A percentile compares a stretch with the other conserved stretches of the same genome.
phyloP scores from a whole-genome alignment of 2,113 vertebrate species.

The Cranoglanis bouderius region DNA sequence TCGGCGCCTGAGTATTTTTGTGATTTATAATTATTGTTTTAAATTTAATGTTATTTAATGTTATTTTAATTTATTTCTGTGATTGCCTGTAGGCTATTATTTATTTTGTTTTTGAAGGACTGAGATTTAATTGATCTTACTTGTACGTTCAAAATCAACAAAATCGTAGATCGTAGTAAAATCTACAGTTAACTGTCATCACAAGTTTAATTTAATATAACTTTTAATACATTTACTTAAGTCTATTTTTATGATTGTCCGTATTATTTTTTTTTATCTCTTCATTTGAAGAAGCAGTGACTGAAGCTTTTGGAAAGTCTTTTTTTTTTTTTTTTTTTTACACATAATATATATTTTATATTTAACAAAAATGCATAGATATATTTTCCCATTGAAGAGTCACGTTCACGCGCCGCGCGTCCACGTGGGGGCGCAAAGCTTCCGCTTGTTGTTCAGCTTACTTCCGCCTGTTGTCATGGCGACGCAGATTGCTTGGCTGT shows the following conservation, averaged over 20 bases:
- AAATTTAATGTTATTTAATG: not conserved
- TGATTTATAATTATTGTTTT: not conserved
- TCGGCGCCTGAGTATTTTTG: not conserved
- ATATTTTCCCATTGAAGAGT: not conserved
- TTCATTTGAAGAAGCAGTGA: not conserved
- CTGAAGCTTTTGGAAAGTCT: not conserved
- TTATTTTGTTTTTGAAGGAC: no score
- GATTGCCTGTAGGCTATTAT: not conserved
- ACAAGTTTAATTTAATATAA: not conserved
- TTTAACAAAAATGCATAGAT: no score
- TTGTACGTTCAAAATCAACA: not conserved
- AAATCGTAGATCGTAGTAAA: no score
- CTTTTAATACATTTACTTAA: not conserved
- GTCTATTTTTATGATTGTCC: not conserved
- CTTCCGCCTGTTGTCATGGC: constrained; percentile 20
- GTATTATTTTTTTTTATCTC: not conserved
- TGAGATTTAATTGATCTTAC: no score
- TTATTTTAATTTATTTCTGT: not conserved
- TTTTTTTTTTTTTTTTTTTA: no score
- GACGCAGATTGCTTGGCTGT: not conserved
- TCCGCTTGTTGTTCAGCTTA: not conserved
- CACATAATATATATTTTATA: not conserved
- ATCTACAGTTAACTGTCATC: not conserved
- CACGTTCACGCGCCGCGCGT: not conserved
- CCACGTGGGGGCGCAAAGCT: not conserved